Conservation (phyloP, 2,888 invertebrate species). For the Corythucha ciliata region DNA sequence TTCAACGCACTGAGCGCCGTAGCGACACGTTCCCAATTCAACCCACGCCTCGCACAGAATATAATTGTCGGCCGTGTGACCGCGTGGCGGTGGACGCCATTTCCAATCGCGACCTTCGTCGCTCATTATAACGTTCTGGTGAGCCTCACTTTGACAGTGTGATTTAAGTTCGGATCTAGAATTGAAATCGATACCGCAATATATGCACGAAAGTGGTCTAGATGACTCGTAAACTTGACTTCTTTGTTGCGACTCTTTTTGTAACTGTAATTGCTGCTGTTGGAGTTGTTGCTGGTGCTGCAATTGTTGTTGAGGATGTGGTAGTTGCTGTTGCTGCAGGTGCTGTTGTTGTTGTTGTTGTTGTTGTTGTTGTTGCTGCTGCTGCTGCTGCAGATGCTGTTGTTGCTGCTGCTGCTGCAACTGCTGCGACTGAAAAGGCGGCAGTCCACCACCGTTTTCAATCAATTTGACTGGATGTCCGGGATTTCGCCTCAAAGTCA, state of each 20-base stretch:
- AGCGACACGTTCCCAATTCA: constrained; percentile 49
- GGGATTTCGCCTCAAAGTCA: constrained; percentile 28
- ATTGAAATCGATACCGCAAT: constrained; percentile 40
- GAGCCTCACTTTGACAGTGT: constrained; percentile 54
- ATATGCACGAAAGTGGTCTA: constrained; percentile 25
- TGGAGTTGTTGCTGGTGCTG: constrained; percentile 6
- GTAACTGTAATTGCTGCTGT: constrained; percentile 17
- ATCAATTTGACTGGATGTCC: constrained; percentile 35
- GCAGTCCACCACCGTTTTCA: constrained; percentile 24
- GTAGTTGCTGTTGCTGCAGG: constrained; percentile 15
- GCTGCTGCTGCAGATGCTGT: constrained; percentile 22
- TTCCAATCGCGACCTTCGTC: constrained; percentile 60
- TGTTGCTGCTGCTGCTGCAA: constrained; percentile 23
- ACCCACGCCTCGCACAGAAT: constrained; percentile 52
- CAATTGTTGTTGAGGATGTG: constrained; percentile 17
- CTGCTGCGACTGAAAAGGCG: constrained; percentile 16
- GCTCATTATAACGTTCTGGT: constrained; percentile 57
- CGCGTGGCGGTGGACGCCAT: constrained; percentile 59
- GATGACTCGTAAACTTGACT: not conserved
- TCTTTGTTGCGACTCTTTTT: constrained; percentile 13
- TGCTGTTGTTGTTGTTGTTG: constrained; percentile 17
- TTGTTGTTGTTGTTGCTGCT: constrained; percentile 20
- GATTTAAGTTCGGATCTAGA: constrained; percentile 48
- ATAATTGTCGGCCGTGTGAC: constrained; percentile 55
- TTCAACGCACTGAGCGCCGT: constrained; percentile 62